Evolutionary conservation across 2,797 vertebrate genomes (phyloP).

Genomic region (Brachyalestes nurse): DNA sequence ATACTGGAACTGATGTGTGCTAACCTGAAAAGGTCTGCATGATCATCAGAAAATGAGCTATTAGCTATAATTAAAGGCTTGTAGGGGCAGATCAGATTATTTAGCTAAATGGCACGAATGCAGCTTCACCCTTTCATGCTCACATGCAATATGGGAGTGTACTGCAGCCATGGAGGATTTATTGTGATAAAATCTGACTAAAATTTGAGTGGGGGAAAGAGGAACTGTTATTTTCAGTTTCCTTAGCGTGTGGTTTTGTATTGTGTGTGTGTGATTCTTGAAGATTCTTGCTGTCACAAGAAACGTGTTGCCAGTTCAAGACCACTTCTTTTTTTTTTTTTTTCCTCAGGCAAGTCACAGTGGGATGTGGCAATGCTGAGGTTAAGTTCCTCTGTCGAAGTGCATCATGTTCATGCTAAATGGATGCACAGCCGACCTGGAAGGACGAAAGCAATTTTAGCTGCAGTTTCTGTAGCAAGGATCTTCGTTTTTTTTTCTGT

Average conservation of each 20-base stretch:
- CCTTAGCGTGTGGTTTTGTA: background rate
- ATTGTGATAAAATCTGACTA: background rate
- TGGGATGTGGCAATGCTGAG: background rate
- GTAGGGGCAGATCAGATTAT: background rate
- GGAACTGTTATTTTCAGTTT: conserved; percentile 6
- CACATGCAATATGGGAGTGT: background rate
- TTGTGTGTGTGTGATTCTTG: background rate
- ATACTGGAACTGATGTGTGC: background rate
- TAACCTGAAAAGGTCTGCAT: background rate
- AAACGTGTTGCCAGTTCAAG: background rate
- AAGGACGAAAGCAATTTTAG: background rate
- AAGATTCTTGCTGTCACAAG: background rate
- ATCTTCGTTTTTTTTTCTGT: no score
- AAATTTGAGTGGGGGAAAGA: background rate
- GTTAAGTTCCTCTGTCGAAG: background rate
- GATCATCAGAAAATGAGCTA: background rate
- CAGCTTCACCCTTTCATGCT: no score
- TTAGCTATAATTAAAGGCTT: background rate
- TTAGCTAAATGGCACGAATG: background rate
- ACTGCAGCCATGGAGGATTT: background rate
- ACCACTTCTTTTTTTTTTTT: conserved; percentile 1
- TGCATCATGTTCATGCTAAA: background rate
- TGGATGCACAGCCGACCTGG: background rate
- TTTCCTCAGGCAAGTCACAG: background rate
- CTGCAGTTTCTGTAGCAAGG: background rate